These are phyloP conservation scores for Oophaga sylvatica DNA, from an alignment of 2,797 vertebrate genomes.

Conservation along the genomic window DNA sequence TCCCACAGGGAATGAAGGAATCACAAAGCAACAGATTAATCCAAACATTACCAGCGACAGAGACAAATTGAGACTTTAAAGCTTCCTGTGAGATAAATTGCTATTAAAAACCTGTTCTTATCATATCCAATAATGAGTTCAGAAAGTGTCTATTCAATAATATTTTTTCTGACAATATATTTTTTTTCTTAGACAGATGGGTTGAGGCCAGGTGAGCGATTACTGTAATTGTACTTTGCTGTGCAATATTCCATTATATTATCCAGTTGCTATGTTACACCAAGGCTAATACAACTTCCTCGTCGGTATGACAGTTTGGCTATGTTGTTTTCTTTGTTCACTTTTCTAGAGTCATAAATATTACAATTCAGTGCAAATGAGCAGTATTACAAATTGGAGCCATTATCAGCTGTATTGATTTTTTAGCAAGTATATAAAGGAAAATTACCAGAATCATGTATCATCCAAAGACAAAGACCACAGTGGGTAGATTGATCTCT, in stretches of 20 bases:
- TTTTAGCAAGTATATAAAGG: background rate
- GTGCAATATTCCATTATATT: conserved; percentile 17
- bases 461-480: background rate
- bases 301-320: background rate
- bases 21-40: conserved; percentile 72
- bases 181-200: conserved; percentile 22
- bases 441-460: conserved; percentile 17
- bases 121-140: conserved; percentile 51
- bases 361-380: conserved; percentile 3
- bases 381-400: conserved; percentile 29
- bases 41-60: conserved; percentile 66
- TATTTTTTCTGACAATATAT: conserved; percentile 20
- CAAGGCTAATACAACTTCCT: background rate
- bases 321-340: background rate
- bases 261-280: background rate
- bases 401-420: conserved; percentile 33
- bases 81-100: conserved; percentile 67
- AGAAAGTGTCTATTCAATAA: conserved; percentile 33
- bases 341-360: background rate
- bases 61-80: conserved; percentile 73
- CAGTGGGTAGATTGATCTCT: conserved; percentile 1
- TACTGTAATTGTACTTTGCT: background rate
- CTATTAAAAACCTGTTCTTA: conserved; percentile 60
- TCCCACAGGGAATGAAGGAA: conserved; percentile 70
- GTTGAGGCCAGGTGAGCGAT: background rate